These are phyloP conservation scores for Anaspis maculata DNA, from an alignment of 2,888 invertebrate genomes.

Conservation along the genomic window DNA sequence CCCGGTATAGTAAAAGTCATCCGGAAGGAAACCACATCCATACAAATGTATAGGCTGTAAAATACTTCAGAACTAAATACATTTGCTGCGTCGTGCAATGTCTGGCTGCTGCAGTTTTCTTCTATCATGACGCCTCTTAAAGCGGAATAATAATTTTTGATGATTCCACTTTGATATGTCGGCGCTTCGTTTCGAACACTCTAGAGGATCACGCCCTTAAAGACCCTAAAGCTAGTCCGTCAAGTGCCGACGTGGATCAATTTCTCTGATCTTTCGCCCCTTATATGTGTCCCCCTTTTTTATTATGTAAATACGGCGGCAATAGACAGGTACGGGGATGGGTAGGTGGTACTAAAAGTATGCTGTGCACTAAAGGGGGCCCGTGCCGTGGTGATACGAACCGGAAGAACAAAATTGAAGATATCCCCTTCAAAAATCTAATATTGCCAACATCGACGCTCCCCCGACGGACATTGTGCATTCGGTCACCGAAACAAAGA, in stretches of 20 bases:
- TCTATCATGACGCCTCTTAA: no score
- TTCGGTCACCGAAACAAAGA: no score
- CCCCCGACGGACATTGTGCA: slow-evolving; percentile 2
- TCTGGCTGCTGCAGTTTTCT: no score
- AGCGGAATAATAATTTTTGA: no score
- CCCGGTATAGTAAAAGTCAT: no score
- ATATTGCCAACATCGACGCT: slow-evolving; percentile 4
- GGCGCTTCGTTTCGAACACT: slow-evolving; percentile 7
- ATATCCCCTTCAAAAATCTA: slow-evolving; percentile 5
- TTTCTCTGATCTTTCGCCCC: slow-evolving; percentile 10
- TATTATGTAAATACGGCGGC: slow-evolving; percentile 13
- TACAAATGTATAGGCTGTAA: no score
- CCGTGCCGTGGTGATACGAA: neutral
- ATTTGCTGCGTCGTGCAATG: no score
- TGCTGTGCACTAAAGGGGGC: slow-evolving; percentile 5
- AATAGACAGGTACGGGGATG: no score
- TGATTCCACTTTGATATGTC: no score
- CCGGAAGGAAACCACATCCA: no score
- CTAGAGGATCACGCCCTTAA: slow-evolving; percentile 11
- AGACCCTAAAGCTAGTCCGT: slow-evolving; percentile 10
- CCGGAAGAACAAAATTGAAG: slow-evolving; percentile 1
- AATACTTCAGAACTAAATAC: no score
- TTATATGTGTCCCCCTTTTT: slow-evolving; percentile 10
- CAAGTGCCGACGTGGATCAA: slow-evolving; percentile 13
- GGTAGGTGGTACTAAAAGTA: slow-evolving; percentile 7